Evolutionary conservation across 1,140 invertebrate genomes (phyloP).

Genomic region (Aphelinus certus): DNA sequence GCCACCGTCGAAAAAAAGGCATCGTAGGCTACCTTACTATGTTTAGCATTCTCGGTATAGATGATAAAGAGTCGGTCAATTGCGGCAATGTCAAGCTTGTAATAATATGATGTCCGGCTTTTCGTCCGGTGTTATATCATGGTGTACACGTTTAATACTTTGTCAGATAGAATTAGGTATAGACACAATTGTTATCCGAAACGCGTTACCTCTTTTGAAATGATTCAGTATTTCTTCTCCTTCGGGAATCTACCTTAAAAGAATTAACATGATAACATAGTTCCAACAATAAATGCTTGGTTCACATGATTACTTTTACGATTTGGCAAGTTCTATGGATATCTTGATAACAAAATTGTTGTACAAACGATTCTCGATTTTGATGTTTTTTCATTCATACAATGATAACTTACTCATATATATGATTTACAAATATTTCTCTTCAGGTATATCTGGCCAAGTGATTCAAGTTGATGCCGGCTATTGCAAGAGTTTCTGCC

Average conservation of each 20-base stretch:
- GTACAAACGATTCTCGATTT: too few relatives aligned
- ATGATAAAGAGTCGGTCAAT: conserved; percentile 24
- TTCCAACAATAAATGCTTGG: not conserved
- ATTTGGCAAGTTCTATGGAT: too few relatives aligned
- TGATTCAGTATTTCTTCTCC: not conserved
- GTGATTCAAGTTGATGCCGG: conserved; percentile 59
- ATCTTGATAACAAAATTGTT: too few relatives aligned
- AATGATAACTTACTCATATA: too few relatives aligned
- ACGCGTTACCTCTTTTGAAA: not conserved
- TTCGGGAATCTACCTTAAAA: not conserved
- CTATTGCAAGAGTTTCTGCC: conserved; percentile 59
- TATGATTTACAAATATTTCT: too few relatives aligned
- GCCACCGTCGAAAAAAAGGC: not conserved
- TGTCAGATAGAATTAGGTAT: not conserved
- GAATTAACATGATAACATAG: not conserved
- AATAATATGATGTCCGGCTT: conserved; percentile 16
- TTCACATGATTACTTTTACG: not conserved
- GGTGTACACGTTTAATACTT: too few relatives aligned
- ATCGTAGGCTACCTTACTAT: not conserved
- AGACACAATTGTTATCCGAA: not conserved
- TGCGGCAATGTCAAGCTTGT: conserved; percentile 32
- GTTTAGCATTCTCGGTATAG: not conserved
- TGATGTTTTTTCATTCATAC: too few relatives aligned
- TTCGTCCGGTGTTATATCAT: not conserved
- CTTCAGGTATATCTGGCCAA: conserved; percentile 58